phyloP scores from a whole-genome alignment of 2,113 vertebrate species.

The Bettongia penicillata region DNA sequence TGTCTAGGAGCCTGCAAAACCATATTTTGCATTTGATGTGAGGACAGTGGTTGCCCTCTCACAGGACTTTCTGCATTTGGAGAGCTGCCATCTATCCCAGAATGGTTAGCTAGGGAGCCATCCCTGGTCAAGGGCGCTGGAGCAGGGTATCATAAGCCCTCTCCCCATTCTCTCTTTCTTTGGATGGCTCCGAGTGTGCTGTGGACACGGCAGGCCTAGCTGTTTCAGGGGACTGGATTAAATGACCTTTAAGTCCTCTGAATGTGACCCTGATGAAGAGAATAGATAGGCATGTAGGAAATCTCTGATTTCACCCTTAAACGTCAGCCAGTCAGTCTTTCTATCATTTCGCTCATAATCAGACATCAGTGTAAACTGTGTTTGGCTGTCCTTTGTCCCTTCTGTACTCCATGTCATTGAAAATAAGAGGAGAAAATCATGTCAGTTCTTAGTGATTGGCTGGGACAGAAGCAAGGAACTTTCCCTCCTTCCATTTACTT shows the following conservation, averaged over 20 bases:
- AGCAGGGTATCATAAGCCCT: background rate
- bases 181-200: background rate
- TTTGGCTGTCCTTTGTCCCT: background rate
- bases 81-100: background rate
- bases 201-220: background rate
- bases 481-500: constrained; percentile 83
- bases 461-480: constrained; percentile 10
- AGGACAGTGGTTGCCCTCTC: background rate
- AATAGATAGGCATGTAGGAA: constrained; percentile 8
- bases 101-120: background rate
- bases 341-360: constrained; percentile 1
- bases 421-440: constrained; percentile 34
- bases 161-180: background rate
- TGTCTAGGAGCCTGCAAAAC: background rate
- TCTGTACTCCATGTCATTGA: background rate
- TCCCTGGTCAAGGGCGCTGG: background rate
- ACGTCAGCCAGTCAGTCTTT: background rate
- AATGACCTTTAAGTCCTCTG: background rate
- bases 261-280: background rate
- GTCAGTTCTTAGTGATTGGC: constrained; percentile 91
- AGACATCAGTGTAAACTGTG: background rate
- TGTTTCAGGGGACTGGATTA: background rate
- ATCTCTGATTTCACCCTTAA: constrained; percentile 12
- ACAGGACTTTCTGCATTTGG: background rate
- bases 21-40: background rate